A percentile compares a stretch with the other conserved stretches of the same genome.
phyloP scores from a whole-genome alignment of 2,888 invertebrate species.

The Hypomecis punctinalis region DNA sequence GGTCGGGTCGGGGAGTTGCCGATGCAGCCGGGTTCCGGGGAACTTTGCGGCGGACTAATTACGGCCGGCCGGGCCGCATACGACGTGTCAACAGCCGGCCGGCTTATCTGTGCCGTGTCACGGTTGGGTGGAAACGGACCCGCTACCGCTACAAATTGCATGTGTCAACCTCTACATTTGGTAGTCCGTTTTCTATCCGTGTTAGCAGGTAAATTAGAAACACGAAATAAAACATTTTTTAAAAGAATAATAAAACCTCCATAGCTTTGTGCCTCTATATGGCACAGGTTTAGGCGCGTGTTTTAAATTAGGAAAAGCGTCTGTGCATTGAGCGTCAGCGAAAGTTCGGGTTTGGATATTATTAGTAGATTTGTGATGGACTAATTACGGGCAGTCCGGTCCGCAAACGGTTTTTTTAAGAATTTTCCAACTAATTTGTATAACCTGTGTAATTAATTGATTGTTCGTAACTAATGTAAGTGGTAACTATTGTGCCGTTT shows the following conservation, averaged over 20 bases:
- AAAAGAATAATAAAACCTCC: too few relatives aligned
- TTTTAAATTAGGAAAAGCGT: constrained; percentile 32
- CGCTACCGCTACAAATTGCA: constrained; percentile 18
- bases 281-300: too few relatives aligned
- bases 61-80: constrained; percentile 61
- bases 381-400: constrained; percentile 69
- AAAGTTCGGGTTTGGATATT: constrained; percentile 48
- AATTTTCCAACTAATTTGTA: too few relatives aligned
- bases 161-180: background rate
- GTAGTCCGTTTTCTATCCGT: too few relatives aligned
- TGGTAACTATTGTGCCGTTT: too few relatives aligned
- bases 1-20: constrained; percentile 56
- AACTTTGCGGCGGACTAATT: constrained; percentile 77
- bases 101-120: constrained; percentile 60
- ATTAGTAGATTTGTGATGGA: constrained; percentile 67
- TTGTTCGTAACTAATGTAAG: too few relatives aligned
- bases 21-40: constrained; percentile 60
- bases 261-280: too few relatives aligned
- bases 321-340: constrained; percentile 46
- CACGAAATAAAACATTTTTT: too few relatives aligned
- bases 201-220: too few relatives aligned
- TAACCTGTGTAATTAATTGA: too few relatives aligned
- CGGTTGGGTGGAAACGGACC: constrained; percentile 42
- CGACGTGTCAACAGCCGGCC: constrained; percentile 69
- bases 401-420: too few relatives aligned